Percentiles rank a stretch among this genome's conserved stretches.
Evolutionary conservation across 2,888 invertebrate species (phyloP).

Genomic region (Darwinula stevensoni): DNA sequence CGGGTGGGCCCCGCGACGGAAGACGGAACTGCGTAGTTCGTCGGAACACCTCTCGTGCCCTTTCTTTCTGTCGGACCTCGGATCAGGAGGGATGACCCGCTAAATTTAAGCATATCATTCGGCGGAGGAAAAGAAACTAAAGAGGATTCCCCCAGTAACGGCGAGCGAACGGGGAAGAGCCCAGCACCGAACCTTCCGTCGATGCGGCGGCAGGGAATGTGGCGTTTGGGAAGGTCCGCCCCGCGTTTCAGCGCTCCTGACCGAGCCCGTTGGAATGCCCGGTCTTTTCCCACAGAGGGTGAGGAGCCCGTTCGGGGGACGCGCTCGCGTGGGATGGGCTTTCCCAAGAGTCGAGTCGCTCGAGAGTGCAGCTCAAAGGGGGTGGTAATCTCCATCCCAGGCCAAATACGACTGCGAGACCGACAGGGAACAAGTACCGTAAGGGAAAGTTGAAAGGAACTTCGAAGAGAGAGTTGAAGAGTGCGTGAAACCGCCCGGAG

Average conservation of each 20-base stretch:
- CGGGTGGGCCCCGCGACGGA: neutral
- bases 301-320: neutral
- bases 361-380: constrained; percentile 17
- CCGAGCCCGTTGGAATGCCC: constrained; percentile 1
- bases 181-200: constrained; percentile 25
- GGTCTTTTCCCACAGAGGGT: neutral
- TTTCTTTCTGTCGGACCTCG: constrained; percentile 13
- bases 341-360: constrained; percentile 15
- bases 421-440: constrained; percentile 17
- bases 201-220: constrained; percentile 12
- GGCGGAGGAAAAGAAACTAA: constrained; percentile 39
- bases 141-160: constrained; percentile 29
- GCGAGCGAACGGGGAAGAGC: constrained; percentile 30
- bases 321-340: constrained; percentile 5
- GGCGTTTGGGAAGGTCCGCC: neutral
- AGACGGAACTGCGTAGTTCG: too few relatives aligned
- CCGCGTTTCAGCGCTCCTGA: neutral
- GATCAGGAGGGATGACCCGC: constrained; percentile 18
- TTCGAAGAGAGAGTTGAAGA: constrained; percentile 1
- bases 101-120: constrained; percentile 34
- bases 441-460: constrained; percentile 1
- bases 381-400: constrained; percentile 18
- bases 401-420: constrained; percentile 17
- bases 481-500: constrained; percentile 10
- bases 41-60: too few relatives aligned